A percentile compares a stretch with the other conserved stretches of the same genome.
Evolutionary conservation across 1,140 invertebrate genomes (phyloP).

Genomic region (Zaprionus lachaisei): DNA sequence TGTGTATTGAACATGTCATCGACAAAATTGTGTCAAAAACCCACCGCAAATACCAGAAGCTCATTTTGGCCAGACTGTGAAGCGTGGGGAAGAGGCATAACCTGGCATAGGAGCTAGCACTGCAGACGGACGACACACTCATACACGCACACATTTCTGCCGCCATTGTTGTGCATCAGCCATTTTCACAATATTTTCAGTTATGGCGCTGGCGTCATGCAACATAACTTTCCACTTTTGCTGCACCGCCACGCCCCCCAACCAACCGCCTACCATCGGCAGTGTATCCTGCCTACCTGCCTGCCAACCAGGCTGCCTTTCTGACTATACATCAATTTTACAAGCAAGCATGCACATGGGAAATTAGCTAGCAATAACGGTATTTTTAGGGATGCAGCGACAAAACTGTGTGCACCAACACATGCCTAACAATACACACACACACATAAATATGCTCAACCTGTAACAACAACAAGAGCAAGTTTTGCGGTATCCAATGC

Average conservation of each 20-base stretch:
- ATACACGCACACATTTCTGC: conserved; percentile 28
- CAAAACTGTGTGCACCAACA: conserved; percentile 55
- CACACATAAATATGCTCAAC: neutral
- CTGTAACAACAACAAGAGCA: conserved; percentile 10
- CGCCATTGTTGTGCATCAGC: conserved; percentile 63
- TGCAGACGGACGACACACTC: conserved; percentile 5
- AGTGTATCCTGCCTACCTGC: conserved; percentile 11
- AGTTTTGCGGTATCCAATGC: conserved; percentile 27
- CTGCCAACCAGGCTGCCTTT: conserved; percentile 19
- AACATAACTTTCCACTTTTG: conserved; percentile 60
- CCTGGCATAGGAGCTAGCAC: neutral
- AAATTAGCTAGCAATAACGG: conserved; percentile 76
- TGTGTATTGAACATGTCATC: conserved; percentile 82
- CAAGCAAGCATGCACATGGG: conserved; percentile 80
- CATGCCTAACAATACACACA: conserved; percentile 23
- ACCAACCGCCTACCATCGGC: neutral
- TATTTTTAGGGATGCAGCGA: conserved; percentile 64
- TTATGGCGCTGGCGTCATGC: conserved; percentile 38
- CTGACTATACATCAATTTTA: conserved; percentile 75
- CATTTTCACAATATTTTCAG: conserved; percentile 74
- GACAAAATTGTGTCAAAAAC: conserved; percentile 78
- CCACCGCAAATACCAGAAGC: conserved; percentile 56
- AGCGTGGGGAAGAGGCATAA: neutral
- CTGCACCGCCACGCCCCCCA: neutral
- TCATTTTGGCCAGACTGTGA: neutral